phyloP scores from a whole-genome alignment of 2,113 vertebrate species.

The Triplophysa tibetana region DNA sequence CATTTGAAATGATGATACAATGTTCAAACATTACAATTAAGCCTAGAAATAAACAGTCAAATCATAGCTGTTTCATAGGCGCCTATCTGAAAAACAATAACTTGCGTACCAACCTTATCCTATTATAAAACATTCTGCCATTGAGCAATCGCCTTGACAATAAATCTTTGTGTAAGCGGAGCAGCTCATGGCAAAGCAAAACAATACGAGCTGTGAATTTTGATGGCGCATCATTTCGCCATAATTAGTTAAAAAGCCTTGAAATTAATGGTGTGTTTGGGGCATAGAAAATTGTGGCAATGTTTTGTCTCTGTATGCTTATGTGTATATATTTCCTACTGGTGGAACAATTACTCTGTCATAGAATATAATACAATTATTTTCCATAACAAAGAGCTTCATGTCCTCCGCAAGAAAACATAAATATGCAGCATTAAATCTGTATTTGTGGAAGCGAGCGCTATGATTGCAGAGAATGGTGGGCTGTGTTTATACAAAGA shows the following conservation, averaged over 20 bases:
- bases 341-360: slow-evolving; percentile 56
- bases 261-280: slow-evolving; percentile 37
- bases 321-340: slow-evolving; percentile 9
- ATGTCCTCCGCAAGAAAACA: slow-evolving; percentile 60
- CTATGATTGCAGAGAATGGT: slow-evolving; percentile 61
- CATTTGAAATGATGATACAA: too few species aligned
- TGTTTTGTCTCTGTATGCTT: slow-evolving; percentile 38
- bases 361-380: slow-evolving; percentile 61
- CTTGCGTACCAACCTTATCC: neutral
- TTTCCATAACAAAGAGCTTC: slow-evolving; percentile 67
- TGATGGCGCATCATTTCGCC: slow-evolving; percentile 34
- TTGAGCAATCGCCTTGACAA: slow-evolving; percentile 16
- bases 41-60: too few species aligned
- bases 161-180: slow-evolving; percentile 29
- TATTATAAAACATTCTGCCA: neutral
- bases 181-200: slow-evolving; percentile 12
- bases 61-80: neutral
- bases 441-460: slow-evolving; percentile 62
- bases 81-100: slow-evolving; percentile 10
- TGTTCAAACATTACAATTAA: too few species aligned
- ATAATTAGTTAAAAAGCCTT: slow-evolving; percentile 37
- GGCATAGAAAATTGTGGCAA: slow-evolving; percentile 3
- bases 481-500: slow-evolving; percentile 67
- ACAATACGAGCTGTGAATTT: slow-evolving; percentile 42
- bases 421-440: slow-evolving; percentile 55